A percentile compares a stretch with the other conserved stretches of the same genome.
phyloP scores from a whole-genome alignment of 2,113 vertebrate species.

The Carassius gibelio region DNA sequence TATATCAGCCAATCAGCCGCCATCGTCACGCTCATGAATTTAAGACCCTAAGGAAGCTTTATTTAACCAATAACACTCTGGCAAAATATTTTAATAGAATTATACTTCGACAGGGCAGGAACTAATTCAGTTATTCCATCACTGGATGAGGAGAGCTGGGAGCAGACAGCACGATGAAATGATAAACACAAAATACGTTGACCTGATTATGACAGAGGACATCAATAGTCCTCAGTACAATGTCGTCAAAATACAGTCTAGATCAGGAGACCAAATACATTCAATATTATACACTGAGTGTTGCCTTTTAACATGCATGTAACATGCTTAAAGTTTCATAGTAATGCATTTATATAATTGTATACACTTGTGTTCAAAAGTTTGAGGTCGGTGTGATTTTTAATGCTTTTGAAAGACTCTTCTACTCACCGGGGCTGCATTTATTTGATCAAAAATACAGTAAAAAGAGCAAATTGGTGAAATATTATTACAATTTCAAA shows the following conservation, averaged over 20 bases:
- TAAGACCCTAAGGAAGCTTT: background rate
- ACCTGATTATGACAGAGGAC: constrained; percentile 1
- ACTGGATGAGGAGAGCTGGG: constrained; percentile 42
- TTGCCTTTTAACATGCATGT: background rate
- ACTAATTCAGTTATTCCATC: constrained; percentile 39
- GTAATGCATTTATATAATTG: background rate
- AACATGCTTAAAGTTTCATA: background rate
- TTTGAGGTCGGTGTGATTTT: background rate
- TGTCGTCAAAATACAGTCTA: background rate
- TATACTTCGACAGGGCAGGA: constrained; percentile 38
- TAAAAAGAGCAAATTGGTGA: background rate
- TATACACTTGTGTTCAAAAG: background rate
- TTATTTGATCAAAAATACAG: background rate
- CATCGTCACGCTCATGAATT: background rate
- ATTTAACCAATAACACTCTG: constrained; percentile 23
- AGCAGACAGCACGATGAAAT: background rate
- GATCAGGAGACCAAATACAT: background rate
- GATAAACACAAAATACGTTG: background rate
- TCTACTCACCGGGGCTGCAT: background rate
- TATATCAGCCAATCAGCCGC: background rate
- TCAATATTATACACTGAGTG: background rate
- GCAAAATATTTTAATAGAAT: constrained; percentile 50
- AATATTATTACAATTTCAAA: background rate
- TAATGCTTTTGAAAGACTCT: background rate
- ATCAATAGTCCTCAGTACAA: background rate